A percentile compares a stretch with the other conserved stretches of the same genome.
These are phyloP conservation scores for Anastatus disparis DNA, from an alignment of 1,140 invertebrate species.

Conservation along the genomic window DNA sequence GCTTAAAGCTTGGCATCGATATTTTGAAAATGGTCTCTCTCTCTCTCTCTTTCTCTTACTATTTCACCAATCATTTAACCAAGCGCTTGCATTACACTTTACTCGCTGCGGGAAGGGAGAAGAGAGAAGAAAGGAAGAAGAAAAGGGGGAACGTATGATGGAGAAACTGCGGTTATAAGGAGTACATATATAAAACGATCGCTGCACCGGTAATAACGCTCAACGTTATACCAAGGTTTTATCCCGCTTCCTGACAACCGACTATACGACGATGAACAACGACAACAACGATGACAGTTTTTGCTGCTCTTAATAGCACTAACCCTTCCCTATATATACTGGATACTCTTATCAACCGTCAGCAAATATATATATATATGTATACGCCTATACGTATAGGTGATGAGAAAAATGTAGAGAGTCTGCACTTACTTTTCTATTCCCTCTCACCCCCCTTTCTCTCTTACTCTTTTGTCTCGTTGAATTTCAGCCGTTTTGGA, in stretches of 20 bases:
- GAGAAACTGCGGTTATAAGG: background rate
- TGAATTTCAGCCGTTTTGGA: background rate
- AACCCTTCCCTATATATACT: too few species aligned
- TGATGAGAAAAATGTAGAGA: too few species aligned
- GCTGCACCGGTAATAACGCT: background rate
- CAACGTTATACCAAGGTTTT: background rate
- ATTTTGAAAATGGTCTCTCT: background rate
- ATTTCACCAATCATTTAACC: background rate
- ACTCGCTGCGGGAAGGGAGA: too few species aligned
- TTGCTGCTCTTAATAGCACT: background rate
- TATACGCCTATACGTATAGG: too few species aligned
- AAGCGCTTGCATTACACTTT: background rate
- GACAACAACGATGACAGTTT: too few species aligned
- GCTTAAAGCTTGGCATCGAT: background rate
- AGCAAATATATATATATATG: background rate
- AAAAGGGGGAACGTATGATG: too few species aligned
- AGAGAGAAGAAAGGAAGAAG: too few species aligned
- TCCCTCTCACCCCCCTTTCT: too few species aligned
- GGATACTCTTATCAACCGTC: background rate
- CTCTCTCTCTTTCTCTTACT: too few species aligned
- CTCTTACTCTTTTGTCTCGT: background rate
- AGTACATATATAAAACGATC: conserved; percentile 6
- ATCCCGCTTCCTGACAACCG: too few species aligned
- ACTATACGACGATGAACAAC: too few species aligned
- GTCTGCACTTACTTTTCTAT: too few species aligned